Conservation (phyloP, 2,888 invertebrate species). For the Pristionchus exspectatus region DNA sequence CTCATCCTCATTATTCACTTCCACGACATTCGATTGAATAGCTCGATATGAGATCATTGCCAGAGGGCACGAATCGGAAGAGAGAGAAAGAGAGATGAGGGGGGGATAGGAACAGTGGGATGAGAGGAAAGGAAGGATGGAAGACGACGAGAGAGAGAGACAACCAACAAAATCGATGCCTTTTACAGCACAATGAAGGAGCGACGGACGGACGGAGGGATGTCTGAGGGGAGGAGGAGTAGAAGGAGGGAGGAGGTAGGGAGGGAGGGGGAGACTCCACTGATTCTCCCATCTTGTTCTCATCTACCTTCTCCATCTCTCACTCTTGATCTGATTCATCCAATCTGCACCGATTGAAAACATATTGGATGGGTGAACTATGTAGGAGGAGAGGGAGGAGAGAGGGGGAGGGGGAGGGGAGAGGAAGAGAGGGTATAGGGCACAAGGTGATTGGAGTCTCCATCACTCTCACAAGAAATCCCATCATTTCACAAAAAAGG, state of each 20-base stretch:
- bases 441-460: background rate
- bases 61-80: background rate
- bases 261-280: background rate
- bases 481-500: background rate
- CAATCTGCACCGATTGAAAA: slow-evolving; percentile 39
- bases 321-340: slow-evolving; percentile 25
- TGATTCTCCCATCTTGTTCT: slow-evolving; percentile 47
- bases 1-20: background rate
- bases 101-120: background rate
- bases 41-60: background rate
- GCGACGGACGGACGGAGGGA: slow-evolving; percentile 22
- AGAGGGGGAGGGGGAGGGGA: background rate
- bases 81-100: background rate
- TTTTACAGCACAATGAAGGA: slow-evolving; percentile 56
- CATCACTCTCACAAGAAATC: background rate
- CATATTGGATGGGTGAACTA: slow-evolving; percentile 15
- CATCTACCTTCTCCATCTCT: slow-evolving; percentile 38
- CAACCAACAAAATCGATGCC: slow-evolving; percentile 54
- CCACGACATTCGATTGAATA: background rate
- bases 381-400: background rate
- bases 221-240: background rate
- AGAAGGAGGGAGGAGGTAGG: background rate
- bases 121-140: background rate
- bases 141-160: background rate
- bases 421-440: background rate